These are phyloP conservation scores for Melanotus villosus DNA, from an alignment of 2,888 invertebrate species.

Conservation along the genomic window DNA sequence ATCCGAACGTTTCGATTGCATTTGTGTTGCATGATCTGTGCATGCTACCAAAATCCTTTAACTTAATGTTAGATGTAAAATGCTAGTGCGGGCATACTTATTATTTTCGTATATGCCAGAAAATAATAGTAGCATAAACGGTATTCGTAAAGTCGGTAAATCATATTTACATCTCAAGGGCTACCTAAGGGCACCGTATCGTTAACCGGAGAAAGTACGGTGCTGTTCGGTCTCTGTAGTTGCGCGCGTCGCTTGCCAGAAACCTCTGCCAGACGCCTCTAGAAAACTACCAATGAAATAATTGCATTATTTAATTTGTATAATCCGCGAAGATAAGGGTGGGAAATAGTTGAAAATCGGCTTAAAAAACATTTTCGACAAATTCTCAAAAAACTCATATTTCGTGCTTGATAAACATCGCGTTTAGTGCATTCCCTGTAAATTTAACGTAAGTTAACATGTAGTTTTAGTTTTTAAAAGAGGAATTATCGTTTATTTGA, in stretches of 20 bases:
- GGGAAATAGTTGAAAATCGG: conserved; percentile 65
- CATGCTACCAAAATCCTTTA: not conserved
- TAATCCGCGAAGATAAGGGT: conserved; percentile 61
- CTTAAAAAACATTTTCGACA: conserved; percentile 52
- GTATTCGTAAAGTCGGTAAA: too few relatives aligned
- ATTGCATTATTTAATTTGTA: conserved; percentile 56
- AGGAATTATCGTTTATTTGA: not conserved
- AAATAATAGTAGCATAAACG: too few relatives aligned
- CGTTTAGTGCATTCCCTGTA: conserved; percentile 58
- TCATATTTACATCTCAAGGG: too few relatives aligned
- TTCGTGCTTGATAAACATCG: conserved; percentile 42
- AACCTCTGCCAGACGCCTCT: conserved; percentile 69
- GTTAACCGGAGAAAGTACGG: too few relatives aligned
- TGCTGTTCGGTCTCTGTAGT: conserved; percentile 47
- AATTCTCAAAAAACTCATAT: conserved; percentile 53
- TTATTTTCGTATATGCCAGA: too few relatives aligned
- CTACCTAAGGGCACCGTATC: too few relatives aligned
- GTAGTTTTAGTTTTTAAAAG: not conserved
- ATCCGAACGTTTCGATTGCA: not conserved
- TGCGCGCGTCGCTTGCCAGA: conserved; percentile 62
- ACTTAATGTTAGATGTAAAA: not conserved
- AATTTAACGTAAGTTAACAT: conserved; percentile 66
- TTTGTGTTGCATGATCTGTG: conserved; percentile 10
- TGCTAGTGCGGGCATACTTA: not conserved
- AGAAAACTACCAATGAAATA: conserved; percentile 58